Evolutionary conservation across 2,888 invertebrate genomes (phyloP).

Genomic region (Stegophylla sp.): DNA sequence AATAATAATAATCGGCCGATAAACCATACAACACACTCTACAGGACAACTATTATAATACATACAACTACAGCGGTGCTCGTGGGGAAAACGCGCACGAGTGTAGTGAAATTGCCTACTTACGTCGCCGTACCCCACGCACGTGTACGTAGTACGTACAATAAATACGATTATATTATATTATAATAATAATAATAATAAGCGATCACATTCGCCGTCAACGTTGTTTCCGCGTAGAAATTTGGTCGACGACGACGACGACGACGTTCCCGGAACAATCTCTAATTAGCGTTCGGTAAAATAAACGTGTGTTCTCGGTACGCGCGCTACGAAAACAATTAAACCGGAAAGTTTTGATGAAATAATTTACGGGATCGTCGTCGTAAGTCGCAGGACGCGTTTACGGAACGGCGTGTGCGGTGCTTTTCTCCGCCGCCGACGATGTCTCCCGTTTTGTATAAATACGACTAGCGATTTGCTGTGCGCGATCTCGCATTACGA

Average conservation of each 20-base stretch:
- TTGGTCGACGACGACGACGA: too few species aligned
- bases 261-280: neutral
- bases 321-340: constrained; percentile 24
- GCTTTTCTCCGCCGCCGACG: too few species aligned
- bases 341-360: constrained; percentile 10
- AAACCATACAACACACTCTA: too few species aligned
- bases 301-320: neutral
- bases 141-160: too few species aligned
- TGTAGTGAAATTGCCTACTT: constrained; percentile 45
- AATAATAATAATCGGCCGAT: too few species aligned
- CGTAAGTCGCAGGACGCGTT: neutral
- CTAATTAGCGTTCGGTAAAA: constrained; percentile 6
- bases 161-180: neutral
- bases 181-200: neutral
- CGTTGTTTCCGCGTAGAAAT: neutral
- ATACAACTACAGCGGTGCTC: neutral
- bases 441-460: too few species aligned
- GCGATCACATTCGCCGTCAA: neutral
- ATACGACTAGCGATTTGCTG: too few species aligned
- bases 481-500: too few species aligned
- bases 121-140: constrained; percentile 20
- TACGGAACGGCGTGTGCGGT: too few species aligned
- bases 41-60: too few species aligned
- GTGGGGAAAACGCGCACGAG: neutral
- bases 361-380: neutral